Conservation (phyloP, 2,113 vertebrate species). For the Seriola quinqueradiata region DNA sequence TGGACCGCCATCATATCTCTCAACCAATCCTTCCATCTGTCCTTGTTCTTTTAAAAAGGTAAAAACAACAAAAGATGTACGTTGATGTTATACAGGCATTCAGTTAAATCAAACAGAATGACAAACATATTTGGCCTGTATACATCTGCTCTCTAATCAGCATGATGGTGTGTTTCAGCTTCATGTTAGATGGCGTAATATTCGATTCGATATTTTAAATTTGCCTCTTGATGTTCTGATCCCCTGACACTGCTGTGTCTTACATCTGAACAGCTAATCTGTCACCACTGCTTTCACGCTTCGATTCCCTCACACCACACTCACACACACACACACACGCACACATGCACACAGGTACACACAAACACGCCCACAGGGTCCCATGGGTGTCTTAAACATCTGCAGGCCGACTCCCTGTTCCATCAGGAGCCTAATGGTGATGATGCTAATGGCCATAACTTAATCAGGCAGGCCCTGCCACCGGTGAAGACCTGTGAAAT, state of each 20-base stretch:
- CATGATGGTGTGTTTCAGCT: neutral
- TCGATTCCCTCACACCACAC: slow-evolving; percentile 30
- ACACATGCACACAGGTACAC: slow-evolving; percentile 17
- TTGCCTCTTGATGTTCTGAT: neutral
- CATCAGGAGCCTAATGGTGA: slow-evolving; percentile 68
- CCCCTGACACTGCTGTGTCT: slow-evolving; percentile 34
- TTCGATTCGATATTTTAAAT: neutral
- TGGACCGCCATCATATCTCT: too few relatives aligned
- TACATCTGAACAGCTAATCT: slow-evolving; percentile 38
- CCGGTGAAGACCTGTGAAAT: slow-evolving; percentile 62
- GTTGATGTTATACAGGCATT: neutral
- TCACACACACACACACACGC: slow-evolving; percentile 4
- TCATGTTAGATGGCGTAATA: neutral
- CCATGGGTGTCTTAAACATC: slow-evolving; percentile 68
- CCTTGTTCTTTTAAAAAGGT: too few relatives aligned
- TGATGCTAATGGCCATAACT: slow-evolving; percentile 73
- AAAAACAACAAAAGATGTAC: too few relatives aligned
- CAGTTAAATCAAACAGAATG: slow-evolving; percentile 5
- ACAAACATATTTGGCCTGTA: slow-evolving; percentile 26
- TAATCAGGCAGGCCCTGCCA: slow-evolving; percentile 63
- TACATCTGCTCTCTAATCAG: neutral
- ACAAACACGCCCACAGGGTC: slow-evolving; percentile 30
- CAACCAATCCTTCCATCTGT: too few relatives aligned
- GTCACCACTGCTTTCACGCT: slow-evolving; percentile 49
- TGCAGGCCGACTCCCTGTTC: slow-evolving; percentile 38